These are phyloP conservation scores for Caranx melampygus DNA, from an alignment of 2,113 vertebrate species.

Conservation along the genomic window DNA sequence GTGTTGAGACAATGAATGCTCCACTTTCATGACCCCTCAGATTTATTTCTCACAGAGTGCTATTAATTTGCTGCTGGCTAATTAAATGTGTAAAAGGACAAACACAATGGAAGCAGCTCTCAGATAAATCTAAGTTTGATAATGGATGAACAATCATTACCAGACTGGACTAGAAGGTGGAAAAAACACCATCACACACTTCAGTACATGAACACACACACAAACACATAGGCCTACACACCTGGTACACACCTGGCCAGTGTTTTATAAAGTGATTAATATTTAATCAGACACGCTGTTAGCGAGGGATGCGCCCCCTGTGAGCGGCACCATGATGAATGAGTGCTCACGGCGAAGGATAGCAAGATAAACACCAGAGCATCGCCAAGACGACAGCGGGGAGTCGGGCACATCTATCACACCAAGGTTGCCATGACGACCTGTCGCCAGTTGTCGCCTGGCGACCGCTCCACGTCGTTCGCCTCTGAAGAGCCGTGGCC, in stretches of 20 bases:
- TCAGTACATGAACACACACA: background rate
- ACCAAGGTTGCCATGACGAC: conserved; percentile 68
- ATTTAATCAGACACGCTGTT: conserved; percentile 52
- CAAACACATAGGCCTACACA: background rate
- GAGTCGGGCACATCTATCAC: conserved; percentile 66
- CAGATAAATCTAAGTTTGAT: background rate
- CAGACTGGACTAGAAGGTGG: background rate
- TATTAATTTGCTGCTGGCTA: conserved; percentile 33
- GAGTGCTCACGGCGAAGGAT: conserved; percentile 51
- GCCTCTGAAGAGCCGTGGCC: conserved; percentile 21
- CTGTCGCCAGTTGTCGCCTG: conserved; percentile 34
- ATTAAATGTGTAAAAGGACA: conserved; percentile 43
- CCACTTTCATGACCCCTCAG: conserved; percentile 34
- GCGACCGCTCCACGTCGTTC: conserved; percentile 2
- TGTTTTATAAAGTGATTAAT: conserved; percentile 64
- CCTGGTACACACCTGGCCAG: conserved; percentile 19
- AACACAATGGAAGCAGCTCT: background rate
- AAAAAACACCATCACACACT: background rate
- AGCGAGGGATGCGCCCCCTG: conserved; percentile 7
- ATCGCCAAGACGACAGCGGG: conserved; percentile 49
- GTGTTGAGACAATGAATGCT: conserved; percentile 9
- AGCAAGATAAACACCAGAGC: conserved; percentile 63
- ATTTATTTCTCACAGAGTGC: conserved; percentile 24
- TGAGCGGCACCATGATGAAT: conserved; percentile 62
- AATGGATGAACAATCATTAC: background rate